Base-by-base conservation (phyloP, 2,797 vertebrate species). In the Coilia nasus region DNA sequence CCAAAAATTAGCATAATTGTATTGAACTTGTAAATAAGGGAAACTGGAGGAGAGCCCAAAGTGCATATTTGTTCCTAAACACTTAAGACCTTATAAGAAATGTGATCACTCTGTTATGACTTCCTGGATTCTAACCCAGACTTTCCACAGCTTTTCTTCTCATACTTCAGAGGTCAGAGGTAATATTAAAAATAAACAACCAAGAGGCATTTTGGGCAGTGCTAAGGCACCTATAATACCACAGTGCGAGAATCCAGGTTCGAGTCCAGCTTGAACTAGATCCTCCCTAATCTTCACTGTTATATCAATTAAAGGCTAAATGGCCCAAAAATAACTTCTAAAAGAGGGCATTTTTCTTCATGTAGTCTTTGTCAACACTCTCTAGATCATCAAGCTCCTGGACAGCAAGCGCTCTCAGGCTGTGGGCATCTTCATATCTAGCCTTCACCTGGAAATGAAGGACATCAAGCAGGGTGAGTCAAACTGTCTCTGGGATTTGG, bases 361-460 rank as follows among this genome's bases (percentile, higher is more conserved):
- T 71, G 25, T 60, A 3, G 25, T 12, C 57, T n/a, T 47, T 21
- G 9, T 14, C 28, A 57, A 12, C 2, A 31, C n/a, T 21, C 86
- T 92, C 90, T 82, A 99, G 98, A 96, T 99, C 89, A 95, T 99
- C 92, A 99, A 99, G 90, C 92, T 99, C 86, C 88, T 99, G 92
- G 97, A 99, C 87, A 96, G 96, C 87, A 99, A 98, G 85, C 96
- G 98, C 84, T 99, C 98, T 88, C 97, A 99, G 91, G 95, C 97
- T 57, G 98, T 99, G 87, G 98, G 97, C 89, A 99, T 99, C 94
- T 94, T 99, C 91, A 99, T 99, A 92, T 99, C 98, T 0, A 99
- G 98, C 94, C 97, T 99, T 86, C 98, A 99, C 89, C 94, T 99
- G 90, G 98, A 99, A 87, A 99, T 99, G 97, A 99, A 98, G 90